Evolutionary conservation across 1,140 invertebrate genomes (phyloP), one percentile per base, ranked within the genome.

Genomic region (Drosophila elegans): DNA sequence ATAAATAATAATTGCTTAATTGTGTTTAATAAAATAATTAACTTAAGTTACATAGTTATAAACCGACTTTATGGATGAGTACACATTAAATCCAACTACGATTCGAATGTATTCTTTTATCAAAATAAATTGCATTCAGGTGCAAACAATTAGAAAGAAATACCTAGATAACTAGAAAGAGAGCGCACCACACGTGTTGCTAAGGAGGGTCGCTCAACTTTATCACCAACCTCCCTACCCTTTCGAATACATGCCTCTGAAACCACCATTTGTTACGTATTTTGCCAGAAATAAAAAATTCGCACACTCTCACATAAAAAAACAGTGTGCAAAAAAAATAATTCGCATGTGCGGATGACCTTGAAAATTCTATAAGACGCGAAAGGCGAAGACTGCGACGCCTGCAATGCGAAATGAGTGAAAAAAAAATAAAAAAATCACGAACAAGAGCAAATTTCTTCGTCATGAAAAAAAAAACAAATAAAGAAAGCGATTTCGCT

Each of bases 121-220:
- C 16, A 21, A 21, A 21, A 21, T 21, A 21, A 21, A 25, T 9
- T 49, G 7, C 46, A 32, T 3, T 27, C 45, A n/a, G 25, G 29
- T 29, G 27, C 16, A 21, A 48, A 13, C 27, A 4, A 3, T 9
- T 25, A 53, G 21, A 32, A 27, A 39, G 32, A 64, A 13, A 13
- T n/a, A 29, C 7, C 2, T 32, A 44, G 38, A 36, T 41, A 54
- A 46, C 27, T 12, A 39, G 62, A 67, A n/a, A 32, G n/a, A 32
- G 60, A 52, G 25, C 42, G 32, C 48, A 54, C 27, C 63, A 39
- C 63, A 48, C 67, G 63, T 55, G 67, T 71, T 71, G 67, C 64
- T 69, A 71, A 45, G 67, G 67, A 68, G 67, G 67, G 67, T 69
- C 67, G 67, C 63, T 69, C 67, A 69, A 69, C 66, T 68, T 52